A percentile compares a stretch with the other conserved stretches of the same genome.
Conservation (phyloP, 2,113 vertebrate species). For the Cygnus atratus region DNA sequence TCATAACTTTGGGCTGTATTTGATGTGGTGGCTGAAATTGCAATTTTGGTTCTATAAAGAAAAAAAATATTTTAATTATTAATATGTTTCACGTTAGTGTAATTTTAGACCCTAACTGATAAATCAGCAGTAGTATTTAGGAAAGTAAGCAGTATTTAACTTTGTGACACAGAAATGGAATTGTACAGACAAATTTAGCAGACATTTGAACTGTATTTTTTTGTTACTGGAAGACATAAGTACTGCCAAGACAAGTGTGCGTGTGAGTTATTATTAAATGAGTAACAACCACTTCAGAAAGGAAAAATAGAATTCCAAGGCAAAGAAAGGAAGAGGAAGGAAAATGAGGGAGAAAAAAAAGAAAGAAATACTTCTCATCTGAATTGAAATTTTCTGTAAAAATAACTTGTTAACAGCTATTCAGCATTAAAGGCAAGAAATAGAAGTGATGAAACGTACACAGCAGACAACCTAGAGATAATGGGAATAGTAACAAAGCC, state of each 20-base stretch:
- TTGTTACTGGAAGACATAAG: background rate
- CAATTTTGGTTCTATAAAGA: conserved; percentile 85
- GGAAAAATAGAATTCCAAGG: background rate
- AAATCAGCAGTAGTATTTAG: background rate
- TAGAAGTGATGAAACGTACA: background rate
- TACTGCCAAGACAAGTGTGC: too few species aligned
- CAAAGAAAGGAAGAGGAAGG: background rate
- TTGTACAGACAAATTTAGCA: background rate
- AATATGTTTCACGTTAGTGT: background rate
- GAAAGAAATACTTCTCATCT: background rate
- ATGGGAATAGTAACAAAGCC: background rate
- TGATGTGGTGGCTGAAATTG: conserved; percentile 79
- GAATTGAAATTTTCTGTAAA: background rate
- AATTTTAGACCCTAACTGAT: background rate
- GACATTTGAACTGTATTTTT: background rate
- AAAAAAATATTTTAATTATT: conserved; percentile 31
- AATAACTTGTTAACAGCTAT: background rate
- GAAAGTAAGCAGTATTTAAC: background rate
- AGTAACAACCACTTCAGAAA: background rate
- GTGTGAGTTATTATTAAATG: background rate
- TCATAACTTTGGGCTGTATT: conserved; percentile 76
- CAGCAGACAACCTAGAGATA: background rate
- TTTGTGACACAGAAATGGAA: background rate
- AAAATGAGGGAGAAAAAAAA: background rate
- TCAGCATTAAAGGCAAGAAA: background rate